Evolutionary conservation across 2,888 invertebrate genomes (phyloP).

Genomic region (Microctonus aethiopoides): DNA sequence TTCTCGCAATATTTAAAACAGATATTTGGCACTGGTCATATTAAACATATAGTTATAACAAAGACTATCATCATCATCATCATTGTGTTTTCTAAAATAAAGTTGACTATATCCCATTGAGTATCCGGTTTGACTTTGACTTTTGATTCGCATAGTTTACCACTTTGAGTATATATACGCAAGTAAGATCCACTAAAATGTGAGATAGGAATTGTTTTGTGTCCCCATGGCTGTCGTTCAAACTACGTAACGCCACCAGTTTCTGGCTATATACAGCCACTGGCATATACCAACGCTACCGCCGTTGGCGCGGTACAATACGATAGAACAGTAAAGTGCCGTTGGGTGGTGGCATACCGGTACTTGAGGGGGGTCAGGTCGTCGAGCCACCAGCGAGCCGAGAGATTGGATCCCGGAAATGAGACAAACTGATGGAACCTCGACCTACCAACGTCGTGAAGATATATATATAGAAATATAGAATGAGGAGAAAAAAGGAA

Average conservation of each 20-base stretch:
- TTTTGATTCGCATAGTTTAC: no score
- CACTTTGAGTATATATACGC: not conserved
- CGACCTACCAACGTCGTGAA: conserved; percentile 43
- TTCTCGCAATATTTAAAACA: no score
- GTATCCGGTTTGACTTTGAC: no score
- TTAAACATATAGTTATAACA: no score
- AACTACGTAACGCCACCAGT: conserved; percentile 13
- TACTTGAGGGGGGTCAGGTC: conserved; percentile 38
- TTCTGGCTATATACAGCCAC: not conserved
- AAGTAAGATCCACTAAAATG: conserved; percentile 29
- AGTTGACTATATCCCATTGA: no score
- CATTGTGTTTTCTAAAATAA: no score
- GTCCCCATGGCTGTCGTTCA: not conserved
- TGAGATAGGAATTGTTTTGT: not conserved
- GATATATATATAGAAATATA: not conserved
- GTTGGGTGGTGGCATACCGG: conserved; percentile 37
- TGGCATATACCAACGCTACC: not conserved
- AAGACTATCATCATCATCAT: no score
- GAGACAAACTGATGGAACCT: conserved; percentile 62
- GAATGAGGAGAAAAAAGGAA: conserved; percentile 9
- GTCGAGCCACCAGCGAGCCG: conserved; percentile 54
- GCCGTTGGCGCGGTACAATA: conserved; percentile 23
- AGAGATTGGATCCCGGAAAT: conserved; percentile 65
- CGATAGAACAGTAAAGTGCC: conserved; percentile 42
- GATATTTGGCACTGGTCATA: no score